Conservation (phyloP, 2,888 invertebrate genomes). For the Leptinotarsa peninsularis region DNA sequence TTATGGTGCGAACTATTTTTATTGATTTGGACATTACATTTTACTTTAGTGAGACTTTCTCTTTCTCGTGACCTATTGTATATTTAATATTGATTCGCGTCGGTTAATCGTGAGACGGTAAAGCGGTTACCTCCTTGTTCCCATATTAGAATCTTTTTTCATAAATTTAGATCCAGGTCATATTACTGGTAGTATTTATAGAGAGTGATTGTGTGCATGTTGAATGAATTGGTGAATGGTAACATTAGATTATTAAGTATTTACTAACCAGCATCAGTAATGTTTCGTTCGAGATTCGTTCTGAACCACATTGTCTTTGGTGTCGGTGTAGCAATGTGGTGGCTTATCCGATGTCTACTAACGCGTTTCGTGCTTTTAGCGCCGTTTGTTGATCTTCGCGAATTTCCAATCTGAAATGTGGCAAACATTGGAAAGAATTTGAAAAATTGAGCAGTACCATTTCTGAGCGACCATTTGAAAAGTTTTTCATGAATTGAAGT, state of each 20-base stretch:
- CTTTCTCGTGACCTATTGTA: constrained; percentile 34
- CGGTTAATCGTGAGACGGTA: constrained; percentile 25
- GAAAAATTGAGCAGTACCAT: constrained; percentile 31
- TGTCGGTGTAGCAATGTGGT: constrained; percentile 53
- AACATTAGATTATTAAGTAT: constrained; percentile 29
- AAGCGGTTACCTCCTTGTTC: constrained; percentile 8
- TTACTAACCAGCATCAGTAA: constrained; percentile 33
- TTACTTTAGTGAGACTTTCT: constrained; percentile 34
- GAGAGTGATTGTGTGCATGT: constrained; percentile 33
- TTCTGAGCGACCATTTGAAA: constrained; percentile 43
- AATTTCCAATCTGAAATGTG: constrained; percentile 34
- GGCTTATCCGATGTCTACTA: constrained; percentile 52
- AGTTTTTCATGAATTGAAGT: constrained; percentile 33
- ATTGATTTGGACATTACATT: constrained; percentile 17
- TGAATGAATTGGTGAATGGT: constrained; percentile 37
- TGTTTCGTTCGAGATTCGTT: constrained; percentile 42
- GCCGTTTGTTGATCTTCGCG: constrained; percentile 49
- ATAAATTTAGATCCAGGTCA: constrained; percentile 22
- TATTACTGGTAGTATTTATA: constrained; percentile 21
- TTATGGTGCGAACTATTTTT: constrained; percentile 27
- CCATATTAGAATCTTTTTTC: constrained; percentile 4
- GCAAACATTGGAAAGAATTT: constrained; percentile 34
- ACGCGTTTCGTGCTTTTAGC: constrained; percentile 60
- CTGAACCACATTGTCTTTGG: constrained; percentile 51
- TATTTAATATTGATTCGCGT: constrained; percentile 26